Evolutionary conservation across 2,888 invertebrate genomes (phyloP), one percentile per base, ranked within the genome.

Genomic region (Tipula vernalis): DNA sequence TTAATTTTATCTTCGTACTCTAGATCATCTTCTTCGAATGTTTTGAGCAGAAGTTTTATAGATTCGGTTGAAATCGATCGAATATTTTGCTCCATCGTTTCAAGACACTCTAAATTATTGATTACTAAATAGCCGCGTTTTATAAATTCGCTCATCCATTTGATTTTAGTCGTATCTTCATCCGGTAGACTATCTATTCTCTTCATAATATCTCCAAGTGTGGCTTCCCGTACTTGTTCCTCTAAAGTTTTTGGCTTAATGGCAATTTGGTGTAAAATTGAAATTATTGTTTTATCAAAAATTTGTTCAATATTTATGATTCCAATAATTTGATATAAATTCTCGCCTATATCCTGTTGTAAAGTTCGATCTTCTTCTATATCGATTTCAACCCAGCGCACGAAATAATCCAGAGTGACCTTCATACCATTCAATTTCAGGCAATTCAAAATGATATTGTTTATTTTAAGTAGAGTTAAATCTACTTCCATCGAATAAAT

Each of bases 361-460:
- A 91, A 88, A n/a, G 89, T 90, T 42, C 87, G 86, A 6, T 88
- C 87, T 4, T 88, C 88, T 3, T 87, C 88, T 0, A 90, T 18
- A 86, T 90, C 89, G 3, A 90, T 88, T 88, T 91, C 90, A 4
- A 89, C 89, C 91, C 90, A 90, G 86, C 89, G 88, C 87, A 90
- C 89, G 86, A 90, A 90, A 0, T 89, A 88, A 87, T 90, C 89
- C 10, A 90, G 88, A 83, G 89, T 89, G 0, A 91, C 89, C 42
- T 89, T 86, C 89, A 89, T 89, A 0, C 90, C 89, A 87, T 89
- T 89, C 28, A 89, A 89, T 86, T 90, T 90, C 41, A 91, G 87
- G 0, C 89, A 88, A 87, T 90, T 90, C 0, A 90, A 87, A 3
- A 91, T 86, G 0, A 89, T 89, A 13, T 87, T 88, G 15, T 90